Evolutionary conservation across 2,113 vertebrate species (phyloP), one percentile per base, ranked within the genome.

Genomic region (Aegithalos caudatus): DNA sequence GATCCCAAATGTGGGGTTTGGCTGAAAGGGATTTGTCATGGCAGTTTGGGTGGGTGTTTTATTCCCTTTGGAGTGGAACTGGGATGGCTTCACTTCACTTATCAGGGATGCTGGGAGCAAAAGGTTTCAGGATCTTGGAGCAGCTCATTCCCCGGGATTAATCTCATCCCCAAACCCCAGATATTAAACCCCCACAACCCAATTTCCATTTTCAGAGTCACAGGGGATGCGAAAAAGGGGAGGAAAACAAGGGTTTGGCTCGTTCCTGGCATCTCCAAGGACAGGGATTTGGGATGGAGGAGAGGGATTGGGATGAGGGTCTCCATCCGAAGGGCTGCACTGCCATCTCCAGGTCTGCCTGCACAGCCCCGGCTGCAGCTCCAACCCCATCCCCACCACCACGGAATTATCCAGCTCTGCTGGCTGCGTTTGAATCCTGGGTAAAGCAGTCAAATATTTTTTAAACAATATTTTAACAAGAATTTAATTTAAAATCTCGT

Each of bases 341-440:
- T 98, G 96, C 97, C 98, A 97, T 67, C 98, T 97, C 81, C 92
- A 95, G 96, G 95, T 40, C 70, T 85, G 48, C 20, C 74, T 13
- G 86, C 58, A 35, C 54, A 80, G 80, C 54, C 29, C 1, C 1
- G 1, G 13, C 77, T 24, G 18, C 42, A 23, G 28, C 67, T 60
- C 61, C 8, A 3, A 0, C 20, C n/a, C 5, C 51, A 8, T 7
- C 24, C 65, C 22, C 61, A 4, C 0, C 54, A 0, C 40, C 27
- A 0, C 2, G 87, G 54, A 22, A 31, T 40, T 12, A 22, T 3
- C 78, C 78, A 19, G n/a, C 33, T 14, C 3, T 19, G 15, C 44
- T 0, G 12, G 8, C 5, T 73, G 50, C 31, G 44, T 51, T 77
- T 44, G 14, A 58, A 2, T 12, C 37, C 1, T 0, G 12, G 37